Evolutionary conservation across 1,140 invertebrate species (phyloP).

Genomic region (Nymphalis io): DNA sequence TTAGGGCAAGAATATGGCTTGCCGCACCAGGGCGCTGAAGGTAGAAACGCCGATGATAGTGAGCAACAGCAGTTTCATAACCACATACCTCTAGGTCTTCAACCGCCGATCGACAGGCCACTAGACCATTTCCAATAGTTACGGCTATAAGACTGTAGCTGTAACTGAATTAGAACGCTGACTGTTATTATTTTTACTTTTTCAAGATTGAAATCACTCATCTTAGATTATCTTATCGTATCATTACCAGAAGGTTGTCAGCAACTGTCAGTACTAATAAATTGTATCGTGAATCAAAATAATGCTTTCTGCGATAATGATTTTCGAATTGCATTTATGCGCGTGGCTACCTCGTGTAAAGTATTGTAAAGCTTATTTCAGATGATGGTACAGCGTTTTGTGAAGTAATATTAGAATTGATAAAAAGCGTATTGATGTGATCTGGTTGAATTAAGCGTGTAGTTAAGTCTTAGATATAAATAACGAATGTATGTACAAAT

Average conservation of each 20-base stretch:
- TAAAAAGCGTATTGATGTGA: not conserved
- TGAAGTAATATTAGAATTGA: not conserved
- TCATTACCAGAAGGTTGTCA: not conserved
- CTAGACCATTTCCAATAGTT: conserved; percentile 70
- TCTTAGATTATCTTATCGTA: not conserved
- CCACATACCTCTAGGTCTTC: conserved; percentile 70
- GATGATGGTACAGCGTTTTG: not conserved
- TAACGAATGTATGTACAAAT: conserved; percentile 39
- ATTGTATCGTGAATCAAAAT: not conserved
- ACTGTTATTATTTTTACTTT: not conserved
- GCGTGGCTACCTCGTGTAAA: conserved; percentile 44
- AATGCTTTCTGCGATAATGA: conserved; percentile 11
- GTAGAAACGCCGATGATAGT: conserved; percentile 54
- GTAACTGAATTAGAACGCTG: conserved; percentile 33
- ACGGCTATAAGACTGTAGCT: conserved; percentile 40
- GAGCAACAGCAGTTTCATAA: conserved; percentile 58
- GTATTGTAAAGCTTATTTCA: conserved; percentile 34
- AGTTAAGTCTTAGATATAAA: conserved; percentile 1
- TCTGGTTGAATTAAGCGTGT: not conserved
- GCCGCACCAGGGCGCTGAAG: conserved; percentile 55
- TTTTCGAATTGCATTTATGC: conserved; percentile 30
- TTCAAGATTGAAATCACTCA: not conserved
- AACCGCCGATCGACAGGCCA: conserved; percentile 67
- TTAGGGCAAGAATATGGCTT: conserved; percentile 56
- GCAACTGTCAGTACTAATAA: not conserved